phyloP scores from a whole-genome alignment of 2,113 vertebrate genomes.

The Ctenodactylus gundi region DNA sequence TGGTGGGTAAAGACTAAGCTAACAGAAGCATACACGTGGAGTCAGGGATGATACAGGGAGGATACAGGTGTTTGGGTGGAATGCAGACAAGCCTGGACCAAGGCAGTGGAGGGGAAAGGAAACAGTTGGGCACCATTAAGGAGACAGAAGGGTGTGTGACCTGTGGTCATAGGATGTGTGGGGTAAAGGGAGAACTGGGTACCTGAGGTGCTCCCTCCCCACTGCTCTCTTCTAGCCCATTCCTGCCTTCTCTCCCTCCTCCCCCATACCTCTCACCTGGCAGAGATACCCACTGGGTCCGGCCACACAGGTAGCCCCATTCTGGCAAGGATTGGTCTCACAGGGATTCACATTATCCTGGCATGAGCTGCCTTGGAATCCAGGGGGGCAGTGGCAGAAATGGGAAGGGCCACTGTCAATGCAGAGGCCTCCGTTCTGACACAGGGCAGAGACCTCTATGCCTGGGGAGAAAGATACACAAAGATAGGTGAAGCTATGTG shows the following conservation, averaged over 20 bases:
- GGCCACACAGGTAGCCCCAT: conserved; percentile 75
- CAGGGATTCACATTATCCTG: conserved; percentile 74
- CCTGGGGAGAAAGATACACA: conserved; percentile 50
- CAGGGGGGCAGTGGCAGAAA: conserved; percentile 75
- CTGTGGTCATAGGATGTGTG: not conserved
- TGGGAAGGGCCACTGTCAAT: conserved; percentile 53
- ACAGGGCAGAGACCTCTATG: conserved; percentile 68
- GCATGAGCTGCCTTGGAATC: conserved; percentile 76
- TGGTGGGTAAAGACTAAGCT: not conserved
- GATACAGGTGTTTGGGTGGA: not conserved
- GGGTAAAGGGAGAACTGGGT: not conserved
- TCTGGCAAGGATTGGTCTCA: conserved; percentile 72
- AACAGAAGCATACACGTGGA: not conserved
- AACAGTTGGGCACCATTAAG: not conserved
- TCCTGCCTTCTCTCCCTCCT: not conserved
- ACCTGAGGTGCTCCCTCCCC: rapidly evolving
- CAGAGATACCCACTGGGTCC: conserved; percentile 72
- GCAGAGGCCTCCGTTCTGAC: conserved; percentile 79
- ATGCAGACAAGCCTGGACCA: not conserved
- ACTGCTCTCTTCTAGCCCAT: not conserved
- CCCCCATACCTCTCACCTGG: conserved; percentile 63
- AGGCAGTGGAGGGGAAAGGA: not conserved
- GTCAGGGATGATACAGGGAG: not conserved
- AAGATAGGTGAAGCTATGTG: not conserved
- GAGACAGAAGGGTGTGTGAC: not conserved